phyloP scores from a whole-genome alignment of 2,888 invertebrate species.

The Scrobipalpa atriplicella region DNA sequence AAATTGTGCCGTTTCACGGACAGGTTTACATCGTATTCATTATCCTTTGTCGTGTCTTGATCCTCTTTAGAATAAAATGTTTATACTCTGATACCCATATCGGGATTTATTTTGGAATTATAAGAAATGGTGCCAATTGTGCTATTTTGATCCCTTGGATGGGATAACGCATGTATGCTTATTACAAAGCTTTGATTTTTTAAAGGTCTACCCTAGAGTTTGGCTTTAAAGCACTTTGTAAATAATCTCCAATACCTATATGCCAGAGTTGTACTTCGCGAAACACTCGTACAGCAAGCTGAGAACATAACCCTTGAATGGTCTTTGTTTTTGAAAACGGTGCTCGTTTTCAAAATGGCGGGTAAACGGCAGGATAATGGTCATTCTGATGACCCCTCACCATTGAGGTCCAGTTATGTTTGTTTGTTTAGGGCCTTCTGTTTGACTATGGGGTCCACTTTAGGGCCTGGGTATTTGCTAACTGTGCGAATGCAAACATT shows the following conservation, averaged over 20 bases:
- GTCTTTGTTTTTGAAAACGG: constrained; percentile 1
- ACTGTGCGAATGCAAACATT: background rate
- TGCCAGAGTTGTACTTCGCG: constrained; percentile 28
- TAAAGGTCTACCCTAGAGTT: too few species aligned
- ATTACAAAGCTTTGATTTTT: too few species aligned
- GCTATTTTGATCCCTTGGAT: too few species aligned
- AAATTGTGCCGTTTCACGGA: too few species aligned
- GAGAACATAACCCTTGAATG: constrained; percentile 12
- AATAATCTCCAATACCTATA: background rate
- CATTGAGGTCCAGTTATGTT: constrained; percentile 16
- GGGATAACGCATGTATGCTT: too few species aligned
- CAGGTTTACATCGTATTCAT: too few species aligned
- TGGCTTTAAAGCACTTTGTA: constrained; percentile 30
- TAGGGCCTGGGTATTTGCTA: constrained; percentile 9
- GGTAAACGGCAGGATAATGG: constrained; percentile 25
- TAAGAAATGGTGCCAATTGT: too few species aligned
- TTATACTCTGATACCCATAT: too few species aligned
- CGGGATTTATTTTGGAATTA: too few species aligned
- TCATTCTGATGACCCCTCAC: constrained; percentile 14
- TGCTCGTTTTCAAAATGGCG: constrained; percentile 29
- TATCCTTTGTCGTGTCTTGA: too few species aligned
- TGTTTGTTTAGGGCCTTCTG: constrained; percentile 21
- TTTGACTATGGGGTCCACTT: constrained; percentile 9
- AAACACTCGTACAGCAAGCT: constrained; percentile 27
- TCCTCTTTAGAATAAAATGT: too few species aligned